phyloP scores from a whole-genome alignment of 2,113 vertebrate genomes.

The Colinus virginianus region DNA sequence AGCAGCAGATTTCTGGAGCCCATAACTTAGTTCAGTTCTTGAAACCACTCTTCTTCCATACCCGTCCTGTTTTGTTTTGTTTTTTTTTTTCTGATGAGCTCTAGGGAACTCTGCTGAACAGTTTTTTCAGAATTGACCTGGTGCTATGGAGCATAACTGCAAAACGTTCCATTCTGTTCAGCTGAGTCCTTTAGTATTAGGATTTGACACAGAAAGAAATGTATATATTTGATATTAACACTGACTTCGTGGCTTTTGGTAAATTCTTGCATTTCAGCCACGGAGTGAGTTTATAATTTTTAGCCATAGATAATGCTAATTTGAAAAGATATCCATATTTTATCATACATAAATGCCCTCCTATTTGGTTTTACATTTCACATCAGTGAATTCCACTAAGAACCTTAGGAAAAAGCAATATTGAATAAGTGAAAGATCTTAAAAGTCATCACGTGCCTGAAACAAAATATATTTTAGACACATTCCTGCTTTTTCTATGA shows the following conservation, averaged over 20 bases:
- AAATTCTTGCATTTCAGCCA: not conserved
- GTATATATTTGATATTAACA: conserved; percentile 43
- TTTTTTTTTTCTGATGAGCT: conserved; percentile 21
- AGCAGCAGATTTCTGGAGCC: conserved; percentile 8
- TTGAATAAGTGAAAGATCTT: not conserved
- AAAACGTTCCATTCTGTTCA: conserved; percentile 33
- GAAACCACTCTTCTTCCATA: conserved; percentile 4
- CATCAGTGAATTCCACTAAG: not conserved
- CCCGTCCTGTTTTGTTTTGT: not conserved
- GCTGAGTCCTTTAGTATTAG: not conserved
- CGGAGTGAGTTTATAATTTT: not conserved
- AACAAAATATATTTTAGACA: not conserved
- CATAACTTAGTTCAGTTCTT: conserved; percentile 33
- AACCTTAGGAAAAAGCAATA: not conserved
- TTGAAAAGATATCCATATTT: not conserved
- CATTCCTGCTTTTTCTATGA: not conserved
- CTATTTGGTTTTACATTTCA: not conserved
- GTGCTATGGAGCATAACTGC: not conserved
- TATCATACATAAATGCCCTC: not conserved
- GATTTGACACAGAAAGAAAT: not conserved
- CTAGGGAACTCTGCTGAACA: conserved; percentile 44
- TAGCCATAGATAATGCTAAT: not conserved
- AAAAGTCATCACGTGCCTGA: not conserved
- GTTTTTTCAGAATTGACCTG: conserved; percentile 50
- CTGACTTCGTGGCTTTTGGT: not conserved